A percentile compares a stretch with the other conserved stretches of the same genome.
These are phyloP conservation scores for Spatulosminthurus flaviceps DNA, from an alignment of 2,888 invertebrate genomes.

Conservation along the genomic window DNA sequence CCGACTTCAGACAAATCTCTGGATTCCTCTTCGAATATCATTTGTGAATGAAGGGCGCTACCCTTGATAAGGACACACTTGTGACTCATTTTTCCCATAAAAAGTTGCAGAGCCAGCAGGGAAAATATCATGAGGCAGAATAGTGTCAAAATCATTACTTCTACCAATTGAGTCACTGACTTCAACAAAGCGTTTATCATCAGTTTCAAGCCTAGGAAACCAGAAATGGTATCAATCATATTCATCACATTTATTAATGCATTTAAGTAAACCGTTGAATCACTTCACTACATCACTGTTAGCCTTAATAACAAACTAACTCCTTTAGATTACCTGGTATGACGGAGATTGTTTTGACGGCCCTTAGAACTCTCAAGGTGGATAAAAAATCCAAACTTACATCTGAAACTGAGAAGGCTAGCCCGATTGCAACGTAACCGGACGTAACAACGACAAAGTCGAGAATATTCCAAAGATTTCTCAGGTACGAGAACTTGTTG, in stretches of 20 bases:
- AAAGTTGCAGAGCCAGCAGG: conserved; percentile 92
- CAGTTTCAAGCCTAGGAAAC: conserved; percentile 76
- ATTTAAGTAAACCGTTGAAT: too few relatives aligned
- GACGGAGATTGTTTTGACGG: conserved; percentile 95
- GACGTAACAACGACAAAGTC: conserved; percentile 95
- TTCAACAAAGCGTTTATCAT: conserved; percentile 92
- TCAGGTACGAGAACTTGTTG: conserved; percentile 92
- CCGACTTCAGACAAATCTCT: conserved; percentile 3
- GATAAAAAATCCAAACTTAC: conserved; percentile 79
- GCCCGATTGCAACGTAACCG: conserved; percentile 77
- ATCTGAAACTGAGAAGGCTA: not conserved
- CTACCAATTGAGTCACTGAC: conserved; percentile 90
- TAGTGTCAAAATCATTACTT: conserved; percentile 95
- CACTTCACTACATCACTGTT: too few relatives aligned
- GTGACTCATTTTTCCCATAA: conserved; percentile 93
- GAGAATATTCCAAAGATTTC: conserved; percentile 97
- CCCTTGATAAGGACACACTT: conserved; percentile 77
- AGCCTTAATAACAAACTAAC: too few relatives aligned
- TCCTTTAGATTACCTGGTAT: conserved; percentile 95
- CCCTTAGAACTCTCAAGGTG: conserved; percentile 92
- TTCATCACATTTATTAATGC: too few relatives aligned
- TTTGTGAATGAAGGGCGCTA: conserved; percentile 18
- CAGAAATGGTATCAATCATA: not conserved
- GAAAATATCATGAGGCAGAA: conserved; percentile 98
- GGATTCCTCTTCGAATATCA: not conserved